A percentile compares a stretch with the other conserved stretches of the same genome.
phyloP scores from a whole-genome alignment of 2,797 vertebrate species.

The Alosa sapidissima region DNA sequence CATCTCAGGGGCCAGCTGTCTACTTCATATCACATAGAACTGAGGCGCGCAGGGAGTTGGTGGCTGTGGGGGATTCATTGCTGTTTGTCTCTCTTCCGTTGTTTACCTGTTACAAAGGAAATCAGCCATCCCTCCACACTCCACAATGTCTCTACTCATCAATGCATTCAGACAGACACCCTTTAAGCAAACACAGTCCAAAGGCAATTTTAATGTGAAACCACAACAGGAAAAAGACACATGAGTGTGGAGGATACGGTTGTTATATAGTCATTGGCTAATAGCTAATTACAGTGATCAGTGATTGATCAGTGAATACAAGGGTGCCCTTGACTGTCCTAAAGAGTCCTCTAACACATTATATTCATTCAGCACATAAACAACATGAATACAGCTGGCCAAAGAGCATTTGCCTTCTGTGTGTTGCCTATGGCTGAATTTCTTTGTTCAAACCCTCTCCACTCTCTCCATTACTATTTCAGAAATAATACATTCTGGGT shows the following conservation, averaged over 20 bases:
- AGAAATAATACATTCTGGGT: too few species aligned
- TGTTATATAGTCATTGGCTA: not conserved
- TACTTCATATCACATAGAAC: not conserved
- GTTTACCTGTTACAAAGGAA: not conserved
- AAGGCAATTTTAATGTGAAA: not conserved
- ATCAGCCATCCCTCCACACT: not conserved
- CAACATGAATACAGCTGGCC: not conserved
- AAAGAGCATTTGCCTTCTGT: too few species aligned
- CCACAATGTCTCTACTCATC: not conserved
- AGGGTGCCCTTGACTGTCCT: not conserved
- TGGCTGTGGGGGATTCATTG: not conserved
- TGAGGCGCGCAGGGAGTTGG: not conserved
- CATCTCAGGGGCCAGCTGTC: constrained; percentile 21
- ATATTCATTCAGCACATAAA: not conserved
- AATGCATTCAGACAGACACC: not conserved
- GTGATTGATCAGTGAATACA: not conserved
- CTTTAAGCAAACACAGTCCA: not conserved
- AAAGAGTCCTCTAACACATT: not conserved
- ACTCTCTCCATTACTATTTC: too few species aligned
- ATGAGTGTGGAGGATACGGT: not conserved
- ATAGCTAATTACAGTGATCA: not conserved
- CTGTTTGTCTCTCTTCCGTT: not conserved
- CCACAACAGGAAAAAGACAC: not conserved
- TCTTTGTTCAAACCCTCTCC: too few species aligned
- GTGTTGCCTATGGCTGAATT: too few species aligned